Base-by-base conservation (phyloP, 2,888 invertebrate genomes). In the Saturnia japonica region DNA sequence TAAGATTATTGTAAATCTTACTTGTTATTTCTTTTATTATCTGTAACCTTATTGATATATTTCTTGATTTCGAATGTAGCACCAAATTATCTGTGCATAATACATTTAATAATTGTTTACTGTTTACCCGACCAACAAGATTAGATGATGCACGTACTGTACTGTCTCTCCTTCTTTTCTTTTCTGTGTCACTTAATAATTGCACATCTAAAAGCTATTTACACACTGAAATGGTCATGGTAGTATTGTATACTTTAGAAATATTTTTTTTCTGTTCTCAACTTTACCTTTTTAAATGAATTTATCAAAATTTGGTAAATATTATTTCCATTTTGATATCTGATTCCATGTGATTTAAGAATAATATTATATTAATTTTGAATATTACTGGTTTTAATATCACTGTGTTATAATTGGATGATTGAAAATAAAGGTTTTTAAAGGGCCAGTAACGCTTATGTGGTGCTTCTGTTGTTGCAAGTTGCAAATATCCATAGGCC, bases 71-170 rank as follows among this genome's bases (percentile, higher is more conserved):
- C 66, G 47, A 72, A 68, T 43, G 19, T 14, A 51, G 25, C 68
- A 9, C 47, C 70, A 73, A 77, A 70, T 60, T 85, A 78, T 81
- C 72, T 86, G 85, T 86, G 86, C 87, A 85, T 88, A 77, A 76
- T 76, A 83, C 73, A 80, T 82, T 81, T 83, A 74, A 75, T 85
- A 78, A 86, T 77, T 91, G 85, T 91, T 89, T 80, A 85, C 74
- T 91, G 86, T 93, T 85, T 89, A 84, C 80, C 84, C 85, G 91
- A 91, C 93, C 93, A 91, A 91, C 72, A 88, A 93, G 92, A 91
- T 91, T 85, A 84, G 83, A 86, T 88, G 82, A 83, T 88, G 91
- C 92, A 92, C 93, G 83, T 78, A 76, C 85, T 87, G n/a, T 67
- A 87, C 83, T 87, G 72, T 81, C 76, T 76, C 80, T 86, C 82